These are phyloP conservation scores for Tapirus indicus DNA, from an alignment of 2,797 vertebrate species.

Conservation along the genomic window DNA sequence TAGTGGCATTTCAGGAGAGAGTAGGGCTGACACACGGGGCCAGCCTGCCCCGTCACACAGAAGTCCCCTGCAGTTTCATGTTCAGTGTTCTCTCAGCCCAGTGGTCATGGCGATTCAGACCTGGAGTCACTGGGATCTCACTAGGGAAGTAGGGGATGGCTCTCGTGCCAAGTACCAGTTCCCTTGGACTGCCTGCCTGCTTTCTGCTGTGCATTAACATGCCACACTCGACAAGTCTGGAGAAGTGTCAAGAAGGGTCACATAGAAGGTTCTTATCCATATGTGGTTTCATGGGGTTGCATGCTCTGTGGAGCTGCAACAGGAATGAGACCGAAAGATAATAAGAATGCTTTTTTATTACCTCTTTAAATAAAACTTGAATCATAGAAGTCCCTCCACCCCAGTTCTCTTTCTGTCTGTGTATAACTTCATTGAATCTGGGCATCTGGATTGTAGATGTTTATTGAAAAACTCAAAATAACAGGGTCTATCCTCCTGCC, in stretches of 20 bases:
- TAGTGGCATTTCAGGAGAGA: background rate
- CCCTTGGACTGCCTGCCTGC: background rate
- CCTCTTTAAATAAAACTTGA: background rate
- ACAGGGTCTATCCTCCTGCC: background rate
- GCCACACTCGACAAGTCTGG: background rate
- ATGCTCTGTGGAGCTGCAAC: background rate
- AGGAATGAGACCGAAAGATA: background rate
- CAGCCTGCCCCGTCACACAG: background rate
- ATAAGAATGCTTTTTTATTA: background rate
- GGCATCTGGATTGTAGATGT: background rate
- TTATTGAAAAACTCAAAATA: background rate
- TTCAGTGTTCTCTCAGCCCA: background rate
- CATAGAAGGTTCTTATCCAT: background rate
- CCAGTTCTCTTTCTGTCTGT: background rate
- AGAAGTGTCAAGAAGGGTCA: background rate
- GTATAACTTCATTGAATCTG: background rate
- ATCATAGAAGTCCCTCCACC: background rate
- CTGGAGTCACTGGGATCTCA: background rate
- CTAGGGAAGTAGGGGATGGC: fast-evolving
- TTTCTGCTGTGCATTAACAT: background rate
- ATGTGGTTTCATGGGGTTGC: background rate
- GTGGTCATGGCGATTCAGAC: fast-evolving
- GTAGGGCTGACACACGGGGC: fast-evolving
- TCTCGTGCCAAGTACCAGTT: fast-evolving
- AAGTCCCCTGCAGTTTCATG: fast-evolving